These are phyloP conservation scores for Tortrix viridana DNA, from an alignment of 2,888 invertebrate species.

Conservation along the genomic window DNA sequence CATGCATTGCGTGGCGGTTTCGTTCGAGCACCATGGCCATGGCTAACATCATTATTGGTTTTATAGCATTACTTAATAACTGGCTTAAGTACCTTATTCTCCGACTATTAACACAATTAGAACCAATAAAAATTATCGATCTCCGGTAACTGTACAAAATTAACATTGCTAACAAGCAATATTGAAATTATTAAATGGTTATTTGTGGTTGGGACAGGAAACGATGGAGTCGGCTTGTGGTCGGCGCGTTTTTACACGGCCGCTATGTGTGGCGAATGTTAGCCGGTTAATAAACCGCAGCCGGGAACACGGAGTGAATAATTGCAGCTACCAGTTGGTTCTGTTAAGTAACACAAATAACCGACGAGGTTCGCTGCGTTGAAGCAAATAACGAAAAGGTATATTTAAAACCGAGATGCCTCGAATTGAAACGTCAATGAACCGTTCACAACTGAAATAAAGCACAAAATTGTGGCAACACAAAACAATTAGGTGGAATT, in stretches of 20 bases:
- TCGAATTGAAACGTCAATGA: slow-evolving; percentile 39
- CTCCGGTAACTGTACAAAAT: slow-evolving; percentile 61
- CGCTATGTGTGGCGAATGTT: slow-evolving; percentile 52
- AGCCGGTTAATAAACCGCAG: slow-evolving; percentile 52
- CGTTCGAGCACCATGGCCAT: neutral
- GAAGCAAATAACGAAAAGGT: slow-evolving; percentile 12
- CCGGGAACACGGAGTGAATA: slow-evolving; percentile 45
- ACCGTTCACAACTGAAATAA: slow-evolving; percentile 46
- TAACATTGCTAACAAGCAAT: slow-evolving; percentile 64
- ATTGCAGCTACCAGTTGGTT: slow-evolving; percentile 48
- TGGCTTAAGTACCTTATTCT: slow-evolving; percentile 18
- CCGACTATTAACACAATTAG: slow-evolving; percentile 36
- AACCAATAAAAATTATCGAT: slow-evolving; percentile 47
- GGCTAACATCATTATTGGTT: slow-evolving; percentile 12
- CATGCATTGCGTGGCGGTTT: no score
- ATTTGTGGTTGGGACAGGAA: slow-evolving; percentile 77
- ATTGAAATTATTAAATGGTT: slow-evolving; percentile 63
- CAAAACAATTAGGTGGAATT: slow-evolving; percentile 58
- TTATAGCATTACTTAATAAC: slow-evolving; percentile 19
- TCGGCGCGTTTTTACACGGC: slow-evolving; percentile 62
- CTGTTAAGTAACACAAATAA: slow-evolving; percentile 26
- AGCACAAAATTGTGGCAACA: slow-evolving; percentile 49
- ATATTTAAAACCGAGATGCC: slow-evolving; percentile 23
- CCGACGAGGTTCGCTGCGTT: slow-evolving; percentile 32
- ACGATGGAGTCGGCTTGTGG: slow-evolving; percentile 67